Evolutionary conservation across 2,888 invertebrate genomes (phyloP).

Genomic region (Calameuta pallipes): DNA sequence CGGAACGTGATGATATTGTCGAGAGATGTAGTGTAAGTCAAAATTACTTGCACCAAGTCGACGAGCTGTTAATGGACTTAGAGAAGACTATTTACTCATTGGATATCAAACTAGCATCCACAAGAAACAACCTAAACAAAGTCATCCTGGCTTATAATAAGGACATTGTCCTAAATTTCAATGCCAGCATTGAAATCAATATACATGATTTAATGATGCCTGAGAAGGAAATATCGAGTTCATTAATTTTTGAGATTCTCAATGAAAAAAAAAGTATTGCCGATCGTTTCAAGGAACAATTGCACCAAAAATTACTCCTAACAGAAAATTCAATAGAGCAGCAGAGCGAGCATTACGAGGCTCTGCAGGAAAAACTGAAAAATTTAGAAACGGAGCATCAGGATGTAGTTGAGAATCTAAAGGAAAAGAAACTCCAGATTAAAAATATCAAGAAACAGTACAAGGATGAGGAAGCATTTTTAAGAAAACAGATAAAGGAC

Average conservation of each 20-base stretch:
- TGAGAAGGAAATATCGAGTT: constrained; percentile 40
- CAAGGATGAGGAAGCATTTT: constrained; percentile 38
- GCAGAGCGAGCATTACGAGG: constrained; percentile 31
- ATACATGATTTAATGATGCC: constrained; percentile 50
- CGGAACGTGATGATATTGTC: constrained; percentile 47
- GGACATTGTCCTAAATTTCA: constrained; percentile 46
- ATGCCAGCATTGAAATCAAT: constrained; percentile 31
- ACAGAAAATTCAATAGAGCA: constrained; percentile 25
- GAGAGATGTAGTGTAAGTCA: constrained; percentile 44
- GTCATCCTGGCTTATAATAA: constrained; percentile 52
- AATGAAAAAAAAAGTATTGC: constrained; percentile 30
- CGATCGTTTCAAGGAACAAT: constrained; percentile 29
- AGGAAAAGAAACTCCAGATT: constrained; percentile 38
- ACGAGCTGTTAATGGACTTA: constrained; percentile 51
- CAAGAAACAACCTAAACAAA: constrained; percentile 48
- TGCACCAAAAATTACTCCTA: constrained; percentile 27
- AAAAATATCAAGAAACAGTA: constrained; percentile 35
- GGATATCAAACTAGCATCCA: constrained; percentile 50
- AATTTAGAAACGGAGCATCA: constrained; percentile 32
- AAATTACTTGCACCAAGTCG: constrained; percentile 44
- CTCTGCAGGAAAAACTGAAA: constrained; percentile 35
- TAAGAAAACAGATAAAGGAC: constrained; percentile 43
- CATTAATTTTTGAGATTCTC: constrained; percentile 38
- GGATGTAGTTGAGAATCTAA: constrained; percentile 31
- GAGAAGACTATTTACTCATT: constrained; percentile 51